phyloP scores from a whole-genome alignment of 2,888 invertebrate genomes.

The Miltochrista miniata region DNA sequence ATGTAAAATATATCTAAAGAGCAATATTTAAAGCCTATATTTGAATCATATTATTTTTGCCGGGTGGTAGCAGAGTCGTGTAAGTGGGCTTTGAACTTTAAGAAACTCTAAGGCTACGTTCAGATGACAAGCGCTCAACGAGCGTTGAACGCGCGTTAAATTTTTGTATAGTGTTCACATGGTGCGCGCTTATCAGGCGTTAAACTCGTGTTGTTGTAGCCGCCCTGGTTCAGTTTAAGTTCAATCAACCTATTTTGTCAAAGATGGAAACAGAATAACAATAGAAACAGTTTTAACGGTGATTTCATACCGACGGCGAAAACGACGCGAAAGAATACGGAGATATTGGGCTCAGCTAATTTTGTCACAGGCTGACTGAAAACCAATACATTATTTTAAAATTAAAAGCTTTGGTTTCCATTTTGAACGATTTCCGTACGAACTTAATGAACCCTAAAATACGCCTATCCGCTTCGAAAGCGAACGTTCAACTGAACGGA shows the following conservation, averaged over 20 bases:
- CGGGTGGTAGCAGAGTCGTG: too few species aligned
- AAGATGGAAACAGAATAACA: constrained; percentile 32
- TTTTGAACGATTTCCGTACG: too few species aligned
- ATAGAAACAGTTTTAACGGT: constrained; percentile 32
- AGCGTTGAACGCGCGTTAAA: too few species aligned
- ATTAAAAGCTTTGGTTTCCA: too few species aligned
- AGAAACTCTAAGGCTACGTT: background rate
- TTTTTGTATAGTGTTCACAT: constrained; percentile 22
- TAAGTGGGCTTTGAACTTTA: too few species aligned
- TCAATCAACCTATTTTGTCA: constrained; percentile 20
- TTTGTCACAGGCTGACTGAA: constrained; percentile 7
- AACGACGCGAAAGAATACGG: constrained; percentile 25
- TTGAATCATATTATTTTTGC: too few species aligned
- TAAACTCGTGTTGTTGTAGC: constrained; percentile 1
- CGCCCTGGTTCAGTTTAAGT: constrained; percentile 5
- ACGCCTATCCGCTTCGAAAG: too few species aligned
- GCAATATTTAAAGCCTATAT: too few species aligned
- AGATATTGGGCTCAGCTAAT: constrained; percentile 21
- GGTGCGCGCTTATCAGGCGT: constrained; percentile 16
- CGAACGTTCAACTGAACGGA: too few species aligned
- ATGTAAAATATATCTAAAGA: too few species aligned
- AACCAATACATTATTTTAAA: constrained; percentile 9
- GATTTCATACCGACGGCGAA: constrained; percentile 28
- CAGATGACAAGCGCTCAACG: background rate
- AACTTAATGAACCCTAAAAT: too few species aligned